A percentile compares a stretch with the other conserved stretches of the same genome.
Conservation (phyloP, 2,113 vertebrate genomes). For the Lampris incognitus region DNA sequence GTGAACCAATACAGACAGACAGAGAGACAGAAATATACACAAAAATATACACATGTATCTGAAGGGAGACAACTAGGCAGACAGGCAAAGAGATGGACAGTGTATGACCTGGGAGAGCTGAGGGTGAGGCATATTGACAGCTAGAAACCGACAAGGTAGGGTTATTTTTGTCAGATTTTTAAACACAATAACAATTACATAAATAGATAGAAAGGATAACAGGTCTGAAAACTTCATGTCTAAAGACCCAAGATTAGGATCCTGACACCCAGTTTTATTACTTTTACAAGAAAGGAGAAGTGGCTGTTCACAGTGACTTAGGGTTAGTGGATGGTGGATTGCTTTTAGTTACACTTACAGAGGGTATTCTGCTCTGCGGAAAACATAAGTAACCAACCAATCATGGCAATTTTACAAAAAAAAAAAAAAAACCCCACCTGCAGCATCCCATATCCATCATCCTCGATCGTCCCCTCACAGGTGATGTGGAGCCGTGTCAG, state of each 20-base stretch:
- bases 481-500: conserved; percentile 91
- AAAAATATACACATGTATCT: conserved; percentile 1
- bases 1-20: conserved; percentile 35
- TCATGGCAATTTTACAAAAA: neutral
- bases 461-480: conserved; percentile 94
- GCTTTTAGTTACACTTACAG: neutral
- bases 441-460: conserved; percentile 92
- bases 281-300: neutral
- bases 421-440: conserved; percentile 84
- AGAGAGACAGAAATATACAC: conserved; percentile 19
- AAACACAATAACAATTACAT: neutral
- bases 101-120: conserved; percentile 4
- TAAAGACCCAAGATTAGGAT: neutral
- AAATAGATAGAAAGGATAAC: neutral
- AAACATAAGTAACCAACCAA: neutral
- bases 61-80: neutral
- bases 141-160: neutral
- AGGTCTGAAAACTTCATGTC: neutral
- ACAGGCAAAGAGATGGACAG: conserved; percentile 3
- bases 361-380: neutral
- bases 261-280: neutral
- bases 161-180: conserved; percentile 13
- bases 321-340: neutral
- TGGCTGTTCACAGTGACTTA: neutral
- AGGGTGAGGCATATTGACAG: neutral